Conservation (phyloP, 2,888 invertebrate genomes). For the Gastrophysa polygoni region DNA sequence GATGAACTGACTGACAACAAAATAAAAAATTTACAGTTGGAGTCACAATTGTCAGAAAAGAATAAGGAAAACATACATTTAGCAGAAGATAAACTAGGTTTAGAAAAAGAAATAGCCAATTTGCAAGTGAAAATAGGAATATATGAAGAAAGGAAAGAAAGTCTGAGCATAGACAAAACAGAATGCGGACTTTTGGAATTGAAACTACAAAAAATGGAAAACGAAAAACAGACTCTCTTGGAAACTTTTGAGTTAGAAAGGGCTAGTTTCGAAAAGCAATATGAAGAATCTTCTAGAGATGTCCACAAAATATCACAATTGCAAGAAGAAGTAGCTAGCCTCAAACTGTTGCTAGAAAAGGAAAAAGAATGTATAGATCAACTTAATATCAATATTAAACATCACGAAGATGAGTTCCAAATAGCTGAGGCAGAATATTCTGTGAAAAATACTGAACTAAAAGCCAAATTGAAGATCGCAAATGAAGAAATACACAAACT, state of each 20-base stretch:
- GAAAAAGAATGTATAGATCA: constrained; percentile 7
- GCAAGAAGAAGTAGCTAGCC: constrained; percentile 24
- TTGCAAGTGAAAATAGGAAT: constrained; percentile 30
- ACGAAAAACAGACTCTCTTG: constrained; percentile 35
- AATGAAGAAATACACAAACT: constrained; percentile 6
- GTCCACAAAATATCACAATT: constrained; percentile 23
- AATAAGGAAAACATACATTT: constrained; percentile 16
- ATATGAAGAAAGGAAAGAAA: constrained; percentile 36
- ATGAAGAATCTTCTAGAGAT: constrained; percentile 17
- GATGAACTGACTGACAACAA: constrained; percentile 18
- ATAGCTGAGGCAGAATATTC: constrained; percentile 1
- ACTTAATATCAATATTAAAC: constrained; percentile 6
- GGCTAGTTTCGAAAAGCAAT: constrained; percentile 24
- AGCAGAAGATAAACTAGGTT: constrained; percentile 27
- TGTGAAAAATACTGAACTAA: not conserved
- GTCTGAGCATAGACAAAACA: constrained; percentile 31
- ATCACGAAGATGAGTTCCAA: constrained; percentile 4
- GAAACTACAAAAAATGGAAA: constrained; percentile 40
- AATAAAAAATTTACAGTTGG: not conserved
- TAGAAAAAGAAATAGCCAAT: constrained; percentile 34
- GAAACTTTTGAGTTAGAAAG: constrained; percentile 38
- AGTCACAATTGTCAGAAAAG: constrained; percentile 22
- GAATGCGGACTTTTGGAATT: constrained; percentile 36
- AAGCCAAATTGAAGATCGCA: constrained; percentile 14
- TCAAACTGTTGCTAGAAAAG: constrained; percentile 13